Evolutionary conservation across 1,140 invertebrate genomes (phyloP).

Genomic region (Anoplolepis gracilipes): DNA sequence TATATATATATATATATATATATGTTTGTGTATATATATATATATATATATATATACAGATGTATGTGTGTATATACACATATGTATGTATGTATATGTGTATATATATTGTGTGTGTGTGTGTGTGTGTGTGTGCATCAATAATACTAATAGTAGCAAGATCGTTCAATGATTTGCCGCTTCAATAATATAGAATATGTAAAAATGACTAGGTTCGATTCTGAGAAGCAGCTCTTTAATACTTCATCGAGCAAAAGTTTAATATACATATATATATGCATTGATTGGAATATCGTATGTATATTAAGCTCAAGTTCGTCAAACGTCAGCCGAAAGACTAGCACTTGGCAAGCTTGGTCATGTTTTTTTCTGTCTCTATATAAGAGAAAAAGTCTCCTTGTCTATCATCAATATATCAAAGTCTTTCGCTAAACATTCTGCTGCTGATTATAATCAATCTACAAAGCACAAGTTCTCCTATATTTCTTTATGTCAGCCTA

Average conservation of each 20-base stretch:
- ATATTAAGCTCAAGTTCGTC: slow-evolving; percentile 57
- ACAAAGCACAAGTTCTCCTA: slow-evolving; percentile 50
- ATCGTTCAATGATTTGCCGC: slow-evolving; percentile 40
- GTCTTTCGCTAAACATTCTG: slow-evolving; percentile 51
- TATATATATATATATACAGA: not conserved
- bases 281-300: slow-evolving; percentile 30
- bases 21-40: slow-evolving; percentile 1
- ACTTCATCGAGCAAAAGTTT: slow-evolving; percentile 35
- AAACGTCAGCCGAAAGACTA: slow-evolving; percentile 53
- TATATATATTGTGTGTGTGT: too few species aligned
- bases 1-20: not conserved
- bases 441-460: slow-evolving; percentile 56
- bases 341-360: slow-evolving; percentile 51
- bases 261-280: slow-evolving; percentile 54
- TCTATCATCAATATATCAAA: too few species aligned
- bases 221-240: slow-evolving; percentile 29
- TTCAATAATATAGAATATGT: slow-evolving; percentile 35
- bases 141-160: slow-evolving; percentile 9
- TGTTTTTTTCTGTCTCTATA: not conserved
- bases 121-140: slow-evolving; percentile 10
- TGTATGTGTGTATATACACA: not conserved
- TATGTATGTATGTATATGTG: not conserved
- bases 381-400: slow-evolving; percentile 18
- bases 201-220: slow-evolving; percentile 54
- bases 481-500: slow-evolving; percentile 43